These are phyloP conservation scores for Macheiramphus alcinus DNA, from an alignment of 2,113 vertebrate genomes.

Conservation along the genomic window DNA sequence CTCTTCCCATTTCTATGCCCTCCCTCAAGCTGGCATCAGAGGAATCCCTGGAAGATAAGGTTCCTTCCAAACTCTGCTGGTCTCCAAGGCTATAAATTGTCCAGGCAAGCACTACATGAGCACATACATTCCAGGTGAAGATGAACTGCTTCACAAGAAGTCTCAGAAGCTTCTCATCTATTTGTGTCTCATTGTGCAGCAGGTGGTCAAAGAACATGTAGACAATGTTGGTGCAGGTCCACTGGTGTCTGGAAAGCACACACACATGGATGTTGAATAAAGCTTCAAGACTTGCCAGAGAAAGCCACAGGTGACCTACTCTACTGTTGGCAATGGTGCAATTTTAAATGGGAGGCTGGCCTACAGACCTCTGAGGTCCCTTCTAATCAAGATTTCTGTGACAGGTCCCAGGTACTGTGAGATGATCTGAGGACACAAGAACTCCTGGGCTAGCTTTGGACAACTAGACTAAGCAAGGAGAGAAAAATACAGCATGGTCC, in stretches of 20 bases:
- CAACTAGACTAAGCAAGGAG: neutral
- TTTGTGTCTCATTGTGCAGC: neutral
- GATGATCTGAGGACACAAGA: no score
- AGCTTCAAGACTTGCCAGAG: neutral
- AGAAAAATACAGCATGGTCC: neutral
- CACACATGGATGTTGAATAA: neutral
- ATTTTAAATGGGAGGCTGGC: neutral
- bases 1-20: neutral
- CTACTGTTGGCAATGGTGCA: neutral
- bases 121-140: neutral
- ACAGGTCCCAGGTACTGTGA: neutral
- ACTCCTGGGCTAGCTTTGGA: neutral
- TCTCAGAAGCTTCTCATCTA: conserved; percentile 29
- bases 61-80: neutral
- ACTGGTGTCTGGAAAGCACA: neutral
- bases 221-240: neutral
- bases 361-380: neutral
- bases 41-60: neutral
- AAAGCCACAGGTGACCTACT: neutral
- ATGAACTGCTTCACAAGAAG: conserved; percentile 12
- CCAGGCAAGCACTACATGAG: neutral
- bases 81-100: neutral
- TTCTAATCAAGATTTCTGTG: neutral
- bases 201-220: neutral
- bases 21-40: neutral